Base-by-base conservation (phyloP, 2,888 invertebrate genomes). In the Pterobdella sp. region DNA sequence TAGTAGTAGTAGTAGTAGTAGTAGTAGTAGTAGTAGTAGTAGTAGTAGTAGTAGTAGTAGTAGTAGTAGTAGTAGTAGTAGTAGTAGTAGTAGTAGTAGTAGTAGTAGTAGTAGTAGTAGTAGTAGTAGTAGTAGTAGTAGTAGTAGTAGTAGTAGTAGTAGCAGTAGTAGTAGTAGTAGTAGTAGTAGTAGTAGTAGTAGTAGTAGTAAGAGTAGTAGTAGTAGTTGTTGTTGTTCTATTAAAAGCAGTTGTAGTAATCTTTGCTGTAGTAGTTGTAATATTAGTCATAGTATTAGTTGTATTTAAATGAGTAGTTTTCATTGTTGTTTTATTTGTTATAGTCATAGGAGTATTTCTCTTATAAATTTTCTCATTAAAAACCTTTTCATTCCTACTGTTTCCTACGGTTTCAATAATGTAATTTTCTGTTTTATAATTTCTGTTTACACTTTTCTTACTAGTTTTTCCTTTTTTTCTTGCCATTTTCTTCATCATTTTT, bases 91-190 rank as follows among this genome's bases (percentile, higher is more conserved):
- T 42, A 42, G 42, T 42, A 42, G 42, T 42, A 42, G 42, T 42
- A 42, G 42, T 42, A 42, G 42, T 42, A 42, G 42, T 42, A 63
- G 64, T 63, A 63, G 64, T 63, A 63, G 64, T 63, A 63, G 64
- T 63, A 63, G 64, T 63, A 63, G 64, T 63, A 63, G 64, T 63
- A 63, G 64, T 63, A 63, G 64, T 63, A 63, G 64, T 63, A 63
- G 64, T 63, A 63, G 64, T 63, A 63, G 64, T 63, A 63, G 64
- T 63, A 63, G 64, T 63, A 63, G 64, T 63, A 63, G 64, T 63
- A 63, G 64, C 64, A 63, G 64, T 31, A 63, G 64, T 63, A 63
- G 64, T 63, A 63, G 64, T 63, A 63, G 64, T 63, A 63, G 64
- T 63, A 63, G 64, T 63, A 63, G 64, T 63, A 63, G 64, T 63